Evolutionary conservation across 2,113 vertebrate genomes (phyloP).

Genomic region (Melanerpes aurifrons): DNA sequence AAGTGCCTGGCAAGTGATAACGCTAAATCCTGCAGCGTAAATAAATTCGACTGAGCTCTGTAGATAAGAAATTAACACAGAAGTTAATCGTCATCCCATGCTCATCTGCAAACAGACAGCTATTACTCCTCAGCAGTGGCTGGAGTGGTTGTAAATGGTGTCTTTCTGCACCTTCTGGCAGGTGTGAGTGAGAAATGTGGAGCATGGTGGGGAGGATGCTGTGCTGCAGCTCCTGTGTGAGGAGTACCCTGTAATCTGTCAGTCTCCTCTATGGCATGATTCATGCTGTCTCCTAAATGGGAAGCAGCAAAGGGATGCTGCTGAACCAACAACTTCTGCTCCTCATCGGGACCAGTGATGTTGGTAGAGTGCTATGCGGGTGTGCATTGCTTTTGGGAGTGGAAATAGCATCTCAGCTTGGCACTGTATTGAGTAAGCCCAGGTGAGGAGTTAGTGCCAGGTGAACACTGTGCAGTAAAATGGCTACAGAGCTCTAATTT

Average conservation of each 20-base stretch:
- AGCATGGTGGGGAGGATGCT: neutral
- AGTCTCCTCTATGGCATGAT: accelerated
- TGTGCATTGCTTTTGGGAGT: neutral
- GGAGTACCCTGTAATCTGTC: neutral
- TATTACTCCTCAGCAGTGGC: neutral
- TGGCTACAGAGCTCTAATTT: neutral
- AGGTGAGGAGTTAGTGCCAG: neutral
- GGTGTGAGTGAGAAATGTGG: accelerated
- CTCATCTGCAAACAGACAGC: neutral
- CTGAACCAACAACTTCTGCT: neutral
- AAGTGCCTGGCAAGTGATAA: neutral
- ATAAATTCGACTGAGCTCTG: neutral
- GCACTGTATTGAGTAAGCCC: neutral
- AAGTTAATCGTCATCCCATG: neutral
- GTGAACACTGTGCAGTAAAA: neutral
- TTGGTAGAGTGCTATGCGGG: neutral
- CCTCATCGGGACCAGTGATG: accelerated
- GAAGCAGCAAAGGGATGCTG: neutral
- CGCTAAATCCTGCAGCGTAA: neutral
- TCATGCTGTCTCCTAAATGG: neutral
- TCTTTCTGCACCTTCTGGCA: neutral
- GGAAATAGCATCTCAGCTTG: slow-evolving; percentile 13
- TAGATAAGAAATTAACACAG: neutral
- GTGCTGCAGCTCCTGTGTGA: neutral
- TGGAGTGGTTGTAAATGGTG: neutral